Conservation (phyloP, 2,888 invertebrate genomes). For the Serripes groenlandicus region DNA sequence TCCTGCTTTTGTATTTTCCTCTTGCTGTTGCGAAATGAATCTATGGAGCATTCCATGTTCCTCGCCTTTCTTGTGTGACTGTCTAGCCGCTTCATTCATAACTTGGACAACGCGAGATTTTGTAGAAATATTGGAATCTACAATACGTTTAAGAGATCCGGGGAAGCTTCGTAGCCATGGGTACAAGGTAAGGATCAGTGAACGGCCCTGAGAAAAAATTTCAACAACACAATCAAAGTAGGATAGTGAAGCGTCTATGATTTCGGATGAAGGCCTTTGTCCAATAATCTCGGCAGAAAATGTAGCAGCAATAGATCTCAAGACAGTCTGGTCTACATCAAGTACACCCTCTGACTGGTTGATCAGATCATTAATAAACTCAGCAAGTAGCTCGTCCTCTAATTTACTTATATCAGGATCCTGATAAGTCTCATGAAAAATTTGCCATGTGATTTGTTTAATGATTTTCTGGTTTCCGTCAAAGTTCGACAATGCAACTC, state of each 20-base stretch:
- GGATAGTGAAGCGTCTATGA: neutral
- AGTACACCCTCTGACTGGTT: neutral
- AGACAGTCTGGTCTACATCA: neutral
- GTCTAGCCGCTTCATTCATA: neutral
- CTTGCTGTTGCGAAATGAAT: neutral
- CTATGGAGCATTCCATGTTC: constrained; percentile 10
- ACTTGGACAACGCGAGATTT: neutral
- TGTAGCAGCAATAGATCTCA: neutral
- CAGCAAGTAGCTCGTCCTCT: neutral
- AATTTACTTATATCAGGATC: neutral
- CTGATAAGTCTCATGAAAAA: neutral
- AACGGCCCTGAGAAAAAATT: neutral
- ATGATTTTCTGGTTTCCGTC: neutral
- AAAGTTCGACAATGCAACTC: neutral
- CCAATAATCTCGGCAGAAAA: neutral
- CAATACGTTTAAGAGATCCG: neutral
- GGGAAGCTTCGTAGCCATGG: neutral
- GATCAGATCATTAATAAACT: neutral
- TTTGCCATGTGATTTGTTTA: neutral
- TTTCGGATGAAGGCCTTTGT: neutral
- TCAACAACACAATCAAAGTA: neutral
- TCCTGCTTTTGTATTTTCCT: neutral
- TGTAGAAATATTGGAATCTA: neutral
- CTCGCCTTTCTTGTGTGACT: neutral
- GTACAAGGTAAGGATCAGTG: neutral